These are phyloP conservation scores for Epinephelus lanceolatus DNA, from an alignment of 2,113 vertebrate species.

Conservation along the genomic window DNA sequence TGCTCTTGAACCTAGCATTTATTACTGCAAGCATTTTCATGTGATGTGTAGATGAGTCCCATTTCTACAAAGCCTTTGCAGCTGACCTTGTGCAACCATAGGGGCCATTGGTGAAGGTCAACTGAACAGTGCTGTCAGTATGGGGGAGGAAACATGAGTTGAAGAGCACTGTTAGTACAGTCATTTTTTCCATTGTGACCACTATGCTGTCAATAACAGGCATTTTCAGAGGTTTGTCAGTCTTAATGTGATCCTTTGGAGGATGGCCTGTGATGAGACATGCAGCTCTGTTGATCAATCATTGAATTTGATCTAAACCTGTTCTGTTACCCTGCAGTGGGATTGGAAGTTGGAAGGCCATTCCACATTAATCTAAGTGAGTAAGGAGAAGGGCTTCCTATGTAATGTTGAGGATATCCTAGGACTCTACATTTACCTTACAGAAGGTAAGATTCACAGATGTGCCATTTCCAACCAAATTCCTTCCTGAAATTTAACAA, in stretches of 20 bases:
- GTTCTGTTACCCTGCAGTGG: background rate
- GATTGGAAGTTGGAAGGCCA: background rate
- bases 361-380: background rate
- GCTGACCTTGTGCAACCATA: constrained; percentile 10
- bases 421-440: background rate
- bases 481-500: background rate
- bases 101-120: background rate
- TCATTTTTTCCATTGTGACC: background rate
- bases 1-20: background rate
- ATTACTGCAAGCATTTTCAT: constrained; percentile 9
- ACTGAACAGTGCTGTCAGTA: background rate
- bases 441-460: no score
- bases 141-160: background rate
- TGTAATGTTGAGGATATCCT: background rate
- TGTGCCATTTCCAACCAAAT: background rate
- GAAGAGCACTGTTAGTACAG: background rate
- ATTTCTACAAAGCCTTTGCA: background rate
- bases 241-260: background rate
- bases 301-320: background rate
- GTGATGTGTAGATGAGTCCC: background rate
- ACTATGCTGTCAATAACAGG: background rate
- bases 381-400: background rate
- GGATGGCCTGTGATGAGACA: background rate
- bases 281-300: background rate
- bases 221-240: background rate